Conservation (phyloP, 2,113 vertebrate species). For the Stigmatopora nigra region DNA sequence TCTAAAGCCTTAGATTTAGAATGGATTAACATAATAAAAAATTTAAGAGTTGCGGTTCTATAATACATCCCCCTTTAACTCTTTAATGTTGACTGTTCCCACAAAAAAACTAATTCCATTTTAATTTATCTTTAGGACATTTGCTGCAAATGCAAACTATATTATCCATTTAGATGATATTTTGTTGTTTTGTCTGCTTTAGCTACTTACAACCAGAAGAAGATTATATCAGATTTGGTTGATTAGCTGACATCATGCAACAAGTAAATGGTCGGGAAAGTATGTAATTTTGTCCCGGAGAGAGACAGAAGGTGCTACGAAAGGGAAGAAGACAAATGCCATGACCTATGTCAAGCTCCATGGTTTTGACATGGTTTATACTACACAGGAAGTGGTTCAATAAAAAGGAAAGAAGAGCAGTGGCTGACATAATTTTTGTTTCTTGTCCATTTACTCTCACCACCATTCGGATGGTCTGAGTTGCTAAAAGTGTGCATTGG, state of each 20-base stretch:
- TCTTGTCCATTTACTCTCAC: conserved; percentile 11
- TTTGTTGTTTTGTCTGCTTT: neutral
- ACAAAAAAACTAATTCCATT: neutral
- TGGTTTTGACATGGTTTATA: conserved; percentile 27
- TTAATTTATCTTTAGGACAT: neutral
- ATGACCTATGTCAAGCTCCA: conserved; percentile 18
- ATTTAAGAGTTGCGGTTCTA: neutral
- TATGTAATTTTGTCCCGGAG: conserved; percentile 12
- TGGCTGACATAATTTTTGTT: conserved; percentile 1
- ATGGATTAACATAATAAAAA: neutral
- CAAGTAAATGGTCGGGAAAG: conserved; percentile 3
- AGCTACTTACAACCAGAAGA: neutral
- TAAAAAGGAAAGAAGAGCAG: conserved; percentile 47
- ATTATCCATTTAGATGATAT: neutral
- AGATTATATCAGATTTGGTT: neutral
- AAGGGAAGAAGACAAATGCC: conserved; percentile 7
- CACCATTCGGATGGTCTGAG: conserved; percentile 24
- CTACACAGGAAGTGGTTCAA: conserved; percentile 5
- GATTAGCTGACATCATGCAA: conserved; percentile 33
- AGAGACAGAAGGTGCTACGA: conserved; percentile 12
- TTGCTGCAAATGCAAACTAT: neutral
- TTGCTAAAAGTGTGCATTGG: conserved; percentile 21
- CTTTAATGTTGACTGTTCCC: neutral
- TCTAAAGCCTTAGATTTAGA: neutral
- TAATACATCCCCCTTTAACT: neutral